Percentiles rank a stretch among this genome's conserved stretches.
These are phyloP conservation scores for Poliocrania exsul DNA, from an alignment of 2,797 vertebrate species.

Conservation along the genomic window DNA sequence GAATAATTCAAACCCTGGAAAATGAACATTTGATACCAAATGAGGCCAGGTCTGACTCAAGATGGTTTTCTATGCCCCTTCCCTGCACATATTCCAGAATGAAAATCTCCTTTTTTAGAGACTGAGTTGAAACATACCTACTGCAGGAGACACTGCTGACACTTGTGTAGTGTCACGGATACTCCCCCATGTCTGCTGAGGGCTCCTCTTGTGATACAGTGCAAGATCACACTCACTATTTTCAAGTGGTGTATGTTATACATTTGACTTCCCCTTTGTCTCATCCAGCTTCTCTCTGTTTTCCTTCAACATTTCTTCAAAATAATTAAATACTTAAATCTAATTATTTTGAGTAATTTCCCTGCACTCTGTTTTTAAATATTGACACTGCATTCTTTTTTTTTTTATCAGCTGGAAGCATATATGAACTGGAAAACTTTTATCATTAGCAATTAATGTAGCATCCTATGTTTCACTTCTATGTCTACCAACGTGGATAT, in stretches of 20 bases:
- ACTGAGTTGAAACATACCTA: not conserved
- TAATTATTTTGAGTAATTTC: not conserved
- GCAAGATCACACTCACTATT: accelerated
- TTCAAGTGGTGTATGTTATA: not conserved
- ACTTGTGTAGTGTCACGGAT: not conserved
- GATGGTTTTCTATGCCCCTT: not conserved
- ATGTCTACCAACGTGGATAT: not conserved
- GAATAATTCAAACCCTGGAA: not conserved
- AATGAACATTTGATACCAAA: not conserved
- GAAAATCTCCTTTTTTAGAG: not conserved
- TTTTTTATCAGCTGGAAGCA: not conserved
- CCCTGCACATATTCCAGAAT: not conserved
- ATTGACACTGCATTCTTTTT: not conserved
- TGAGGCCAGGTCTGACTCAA: not conserved
- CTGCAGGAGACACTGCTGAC: not conserved
- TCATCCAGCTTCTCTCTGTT: not conserved
- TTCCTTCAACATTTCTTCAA: not conserved
- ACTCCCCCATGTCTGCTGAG: not conserved
- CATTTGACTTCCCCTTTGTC: not conserved
- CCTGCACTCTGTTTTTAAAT: not conserved
- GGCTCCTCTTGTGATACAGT: not conserved
- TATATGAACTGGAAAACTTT: not conserved
- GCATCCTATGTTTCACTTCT: not conserved
- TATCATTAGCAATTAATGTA: not conserved
- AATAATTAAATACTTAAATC: not conserved